These are phyloP conservation scores for Chloroceryle inda DNA, from an alignment of 2,797 vertebrate species.

Conservation along the genomic window DNA sequence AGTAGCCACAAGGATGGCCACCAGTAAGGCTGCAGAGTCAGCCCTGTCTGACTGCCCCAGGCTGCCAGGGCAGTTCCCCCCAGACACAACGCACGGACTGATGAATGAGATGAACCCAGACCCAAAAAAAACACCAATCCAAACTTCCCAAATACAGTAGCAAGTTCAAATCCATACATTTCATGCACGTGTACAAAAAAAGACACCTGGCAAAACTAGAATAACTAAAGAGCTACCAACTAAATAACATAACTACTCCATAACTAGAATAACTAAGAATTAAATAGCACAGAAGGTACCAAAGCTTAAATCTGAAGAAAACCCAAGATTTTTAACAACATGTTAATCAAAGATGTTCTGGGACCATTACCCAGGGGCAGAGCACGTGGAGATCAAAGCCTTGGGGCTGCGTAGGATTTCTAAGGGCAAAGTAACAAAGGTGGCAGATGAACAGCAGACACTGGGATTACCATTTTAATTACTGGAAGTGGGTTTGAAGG, in stretches of 20 bases:
- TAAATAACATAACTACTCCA: not conserved
- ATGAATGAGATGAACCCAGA: not conserved
- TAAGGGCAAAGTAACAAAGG: not conserved
- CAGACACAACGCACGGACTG: rapidly evolving
- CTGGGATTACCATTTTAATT: conserved; percentile 18
- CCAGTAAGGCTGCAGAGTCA: not conserved
- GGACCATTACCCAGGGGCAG: not conserved
- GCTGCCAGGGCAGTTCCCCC: not conserved
- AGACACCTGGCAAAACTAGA: not conserved
- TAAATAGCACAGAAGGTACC: not conserved
- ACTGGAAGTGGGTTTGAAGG: conserved; percentile 9
- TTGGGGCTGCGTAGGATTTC: not conserved
- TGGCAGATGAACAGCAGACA: not conserved
- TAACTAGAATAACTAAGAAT: not conserved
- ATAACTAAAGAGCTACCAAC: not conserved
- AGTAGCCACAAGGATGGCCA: rapidly evolving
- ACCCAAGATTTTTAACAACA: not conserved
- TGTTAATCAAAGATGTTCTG: not conserved
- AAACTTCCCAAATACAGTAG: not conserved
- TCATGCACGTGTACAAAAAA: not conserved
- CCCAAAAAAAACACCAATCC: rapidly evolving
- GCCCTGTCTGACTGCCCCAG: not conserved
- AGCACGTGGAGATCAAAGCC: conserved; percentile 31
- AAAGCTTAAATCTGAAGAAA: not conserved
- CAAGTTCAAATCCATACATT: not conserved